These are phyloP conservation scores for Phyllostomus discolor DNA, from an alignment of 2,113 vertebrate genomes.

Conservation along the genomic window DNA sequence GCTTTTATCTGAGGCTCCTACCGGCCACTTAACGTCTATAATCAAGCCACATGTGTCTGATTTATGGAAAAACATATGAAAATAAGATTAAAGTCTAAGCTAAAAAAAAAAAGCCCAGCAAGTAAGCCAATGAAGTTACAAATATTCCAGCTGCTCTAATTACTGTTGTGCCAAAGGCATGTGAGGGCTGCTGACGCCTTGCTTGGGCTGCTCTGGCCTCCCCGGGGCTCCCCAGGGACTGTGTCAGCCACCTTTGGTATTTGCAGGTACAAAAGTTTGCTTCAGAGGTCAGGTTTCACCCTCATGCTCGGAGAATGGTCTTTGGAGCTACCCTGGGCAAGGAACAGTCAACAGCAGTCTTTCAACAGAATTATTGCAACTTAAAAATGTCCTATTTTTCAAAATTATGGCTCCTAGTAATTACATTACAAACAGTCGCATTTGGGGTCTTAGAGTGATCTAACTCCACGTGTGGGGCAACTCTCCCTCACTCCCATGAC, in stretches of 20 bases:
- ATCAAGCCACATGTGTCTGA: slow-evolving; percentile 49
- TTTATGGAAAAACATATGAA: slow-evolving; percentile 64
- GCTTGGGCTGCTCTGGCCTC: neutral
- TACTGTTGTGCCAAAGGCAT: neutral
- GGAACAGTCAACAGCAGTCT: neutral
- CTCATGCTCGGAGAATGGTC: neutral
- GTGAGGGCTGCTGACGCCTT: neutral
- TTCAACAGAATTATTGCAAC: neutral
- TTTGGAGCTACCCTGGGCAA: neutral
- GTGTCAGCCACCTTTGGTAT: neutral
- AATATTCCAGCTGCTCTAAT: slow-evolving; percentile 41
- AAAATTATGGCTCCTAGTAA: neutral
- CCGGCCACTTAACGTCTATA: slow-evolving; percentile 60
- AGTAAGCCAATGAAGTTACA: neutral
- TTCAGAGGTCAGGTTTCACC: neutral
- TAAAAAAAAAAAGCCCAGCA: neutral
- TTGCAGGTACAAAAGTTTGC: neutral
- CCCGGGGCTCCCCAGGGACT: neutral
- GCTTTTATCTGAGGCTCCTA: slow-evolving; percentile 49
- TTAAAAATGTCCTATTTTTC: neutral
- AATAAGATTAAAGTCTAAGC: slow-evolving; percentile 56
- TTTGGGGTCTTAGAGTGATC: neutral
- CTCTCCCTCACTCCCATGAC: neutral
- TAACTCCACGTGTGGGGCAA: neutral
- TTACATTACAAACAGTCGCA: neutral